phyloP scores from a whole-genome alignment of 1,140 invertebrate genomes.

The Rhopalosiphum maidis region DNA sequence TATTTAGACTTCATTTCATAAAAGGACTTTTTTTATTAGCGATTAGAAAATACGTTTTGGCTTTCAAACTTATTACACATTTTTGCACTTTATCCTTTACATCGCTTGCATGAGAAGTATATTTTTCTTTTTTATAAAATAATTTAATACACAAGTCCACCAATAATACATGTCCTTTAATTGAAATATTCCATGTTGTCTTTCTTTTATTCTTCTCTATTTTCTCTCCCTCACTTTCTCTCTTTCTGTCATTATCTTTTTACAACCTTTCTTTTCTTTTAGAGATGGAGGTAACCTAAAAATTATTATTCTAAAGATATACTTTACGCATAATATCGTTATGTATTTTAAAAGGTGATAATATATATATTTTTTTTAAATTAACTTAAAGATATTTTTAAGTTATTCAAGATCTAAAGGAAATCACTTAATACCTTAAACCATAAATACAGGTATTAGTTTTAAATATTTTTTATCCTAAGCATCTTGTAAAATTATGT shows the following conservation, averaged over 20 bases:
- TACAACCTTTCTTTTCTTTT: neutral
- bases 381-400: neutral
- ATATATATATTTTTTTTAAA: neutral
- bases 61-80: neutral
- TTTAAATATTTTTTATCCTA: neutral
- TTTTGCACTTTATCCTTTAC: conserved; percentile 17
- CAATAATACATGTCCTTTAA: neutral
- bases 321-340: neutral
- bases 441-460: neutral
- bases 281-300: neutral
- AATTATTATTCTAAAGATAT: neutral
- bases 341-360: neutral
- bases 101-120: neutral
- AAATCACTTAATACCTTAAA: neutral
- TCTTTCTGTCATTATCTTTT: neutral
- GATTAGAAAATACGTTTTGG: neutral
- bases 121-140: neutral
- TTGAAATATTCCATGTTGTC: neutral
- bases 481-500: neutral
- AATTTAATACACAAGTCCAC: neutral
- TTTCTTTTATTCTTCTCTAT: neutral
- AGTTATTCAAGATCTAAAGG: neutral
- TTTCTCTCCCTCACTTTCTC: neutral
- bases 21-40: neutral
- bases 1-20: neutral